Evolutionary conservation across 2,888 invertebrate species (phyloP).

Genomic region (Agrochola litura): DNA sequence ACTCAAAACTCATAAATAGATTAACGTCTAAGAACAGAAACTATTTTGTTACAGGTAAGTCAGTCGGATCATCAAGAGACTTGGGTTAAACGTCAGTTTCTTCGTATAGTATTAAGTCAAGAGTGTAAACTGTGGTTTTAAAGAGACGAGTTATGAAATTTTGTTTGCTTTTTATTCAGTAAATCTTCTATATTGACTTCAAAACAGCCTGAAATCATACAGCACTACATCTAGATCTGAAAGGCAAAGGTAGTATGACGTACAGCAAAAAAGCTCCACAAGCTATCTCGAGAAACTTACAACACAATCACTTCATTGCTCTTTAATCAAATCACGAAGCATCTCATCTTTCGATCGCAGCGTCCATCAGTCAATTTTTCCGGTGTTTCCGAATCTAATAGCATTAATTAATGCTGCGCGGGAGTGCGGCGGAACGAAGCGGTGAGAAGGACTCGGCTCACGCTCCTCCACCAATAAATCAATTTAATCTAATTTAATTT

Average conservation of each 20-base stretch:
- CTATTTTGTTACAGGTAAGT: background rate
- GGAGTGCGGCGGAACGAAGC: conserved; percentile 75
- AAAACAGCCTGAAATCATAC: background rate
- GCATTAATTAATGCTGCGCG: conserved; percentile 86
- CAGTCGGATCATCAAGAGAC: background rate
- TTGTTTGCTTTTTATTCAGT: no score
- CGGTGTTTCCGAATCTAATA: conserved; percentile 86
- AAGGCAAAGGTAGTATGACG: background rate
- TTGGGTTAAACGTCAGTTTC: no score
- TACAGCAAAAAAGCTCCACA: background rate
- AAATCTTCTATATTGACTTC: no score
- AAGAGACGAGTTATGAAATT: no score
- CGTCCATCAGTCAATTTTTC: conserved; percentile 77
- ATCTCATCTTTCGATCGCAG: conserved; percentile 56
- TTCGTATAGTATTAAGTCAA: no score
- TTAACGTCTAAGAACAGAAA: background rate
- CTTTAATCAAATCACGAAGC: conserved; percentile 40
- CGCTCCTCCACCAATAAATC: conserved; percentile 87
- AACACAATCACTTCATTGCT: conserved; percentile 22
- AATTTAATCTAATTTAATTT: conserved; percentile 90
- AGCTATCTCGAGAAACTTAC: background rate
- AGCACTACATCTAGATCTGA: background rate
- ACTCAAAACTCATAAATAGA: background rate
- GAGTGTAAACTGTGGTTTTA: no score
- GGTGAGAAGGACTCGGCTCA: conserved; percentile 75